These are phyloP conservation scores for Electrophaes corylata DNA, from an alignment of 2,888 invertebrate species.

Conservation along the genomic window DNA sequence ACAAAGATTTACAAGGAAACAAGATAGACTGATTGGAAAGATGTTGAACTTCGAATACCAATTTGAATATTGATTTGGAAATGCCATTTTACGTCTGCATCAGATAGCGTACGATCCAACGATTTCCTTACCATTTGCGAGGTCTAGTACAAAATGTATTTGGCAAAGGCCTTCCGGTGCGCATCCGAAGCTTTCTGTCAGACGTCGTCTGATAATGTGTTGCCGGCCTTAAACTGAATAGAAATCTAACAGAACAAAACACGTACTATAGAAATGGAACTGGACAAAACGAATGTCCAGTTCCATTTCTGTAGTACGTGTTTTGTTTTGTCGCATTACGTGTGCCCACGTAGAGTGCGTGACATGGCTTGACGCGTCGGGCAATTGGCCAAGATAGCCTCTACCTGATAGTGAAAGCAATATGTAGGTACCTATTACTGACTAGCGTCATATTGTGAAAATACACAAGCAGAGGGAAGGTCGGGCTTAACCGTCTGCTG, in stretches of 20 bases:
- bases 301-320: slow-evolving; percentile 18
- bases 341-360: slow-evolving; percentile 28
- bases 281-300: neutral
- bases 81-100: too few relatives aligned
- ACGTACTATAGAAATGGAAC: neutral
- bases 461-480: slow-evolving; percentile 13
- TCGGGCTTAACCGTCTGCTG: neutral
- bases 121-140: too few relatives aligned
- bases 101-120: too few relatives aligned
- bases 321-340: slow-evolving; percentile 26
- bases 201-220: too few relatives aligned
- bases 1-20: neutral
- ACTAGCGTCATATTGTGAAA: slow-evolving; percentile 12
- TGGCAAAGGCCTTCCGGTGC: too few relatives aligned
- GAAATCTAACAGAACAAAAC: too few relatives aligned
- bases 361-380: slow-evolving; percentile 34
- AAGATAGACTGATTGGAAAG: neutral
- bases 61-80: too few relatives aligned
- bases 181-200: too few relatives aligned
- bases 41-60: neutral
- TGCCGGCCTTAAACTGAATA: too few relatives aligned
- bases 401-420: slow-evolving; percentile 40
- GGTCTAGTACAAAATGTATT: too few relatives aligned
- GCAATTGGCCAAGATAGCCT: slow-evolving; percentile 42
- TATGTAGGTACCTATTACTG: slow-evolving; percentile 2